Evolutionary conservation across 2,797 vertebrate species (phyloP).

Genomic region (Crenuchus spilurus): DNA sequence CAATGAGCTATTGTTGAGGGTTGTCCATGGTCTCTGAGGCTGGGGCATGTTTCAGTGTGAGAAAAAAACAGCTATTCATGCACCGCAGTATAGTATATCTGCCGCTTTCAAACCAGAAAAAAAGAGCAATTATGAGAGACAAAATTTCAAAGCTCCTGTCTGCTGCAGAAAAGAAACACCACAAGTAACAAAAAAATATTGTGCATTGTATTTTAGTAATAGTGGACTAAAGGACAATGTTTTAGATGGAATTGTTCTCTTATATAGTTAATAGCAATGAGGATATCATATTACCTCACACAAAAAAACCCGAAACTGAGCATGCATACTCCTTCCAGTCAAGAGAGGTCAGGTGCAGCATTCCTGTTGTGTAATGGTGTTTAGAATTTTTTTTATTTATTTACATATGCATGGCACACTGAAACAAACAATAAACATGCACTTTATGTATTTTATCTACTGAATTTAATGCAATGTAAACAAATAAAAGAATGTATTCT

Average conservation of each 20-base stretch:
- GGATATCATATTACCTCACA: conserved; percentile 64
- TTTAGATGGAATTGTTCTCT: too few relatives aligned
- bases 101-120: conserved; percentile 25
- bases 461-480: too few relatives aligned
- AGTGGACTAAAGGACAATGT: neutral
- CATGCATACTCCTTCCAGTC: conserved; percentile 14
- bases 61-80: conserved; percentile 73
- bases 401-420: conserved; percentile 30
- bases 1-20: conserved; percentile 77
- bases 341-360: conserved; percentile 38
- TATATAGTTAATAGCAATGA: too few relatives aligned
- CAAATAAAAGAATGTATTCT: too few relatives aligned
- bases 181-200: neutral
- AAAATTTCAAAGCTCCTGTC: neutral
- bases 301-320: conserved; percentile 63
- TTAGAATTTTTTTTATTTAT: conserved; percentile 30
- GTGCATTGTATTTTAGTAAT: neutral
- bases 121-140: conserved; percentile 26
- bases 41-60: conserved; percentile 71
- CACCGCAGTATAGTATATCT: conserved; percentile 65
- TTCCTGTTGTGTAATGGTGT: conserved; percentile 43
- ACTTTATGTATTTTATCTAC: too few relatives aligned
- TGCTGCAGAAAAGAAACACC: neutral
- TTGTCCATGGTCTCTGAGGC: conserved; percentile 63
- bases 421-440: conserved; percentile 11